These are phyloP conservation scores for Nephrotoma flavescens DNA, from an alignment of 2,888 invertebrate species.

Conservation along the genomic window DNA sequence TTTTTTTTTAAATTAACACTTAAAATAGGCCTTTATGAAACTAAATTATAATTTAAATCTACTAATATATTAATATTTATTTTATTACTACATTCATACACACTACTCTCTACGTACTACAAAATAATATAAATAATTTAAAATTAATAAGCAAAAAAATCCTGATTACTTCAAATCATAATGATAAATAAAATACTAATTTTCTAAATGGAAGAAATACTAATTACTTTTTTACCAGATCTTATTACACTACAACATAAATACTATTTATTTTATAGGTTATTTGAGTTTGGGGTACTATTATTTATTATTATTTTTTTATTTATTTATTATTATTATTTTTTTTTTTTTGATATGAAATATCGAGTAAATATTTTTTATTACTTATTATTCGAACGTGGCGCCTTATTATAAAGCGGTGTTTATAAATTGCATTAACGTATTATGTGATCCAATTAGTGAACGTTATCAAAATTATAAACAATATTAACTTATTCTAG, in stretches of 20 bases:
- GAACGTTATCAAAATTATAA: too few species aligned
- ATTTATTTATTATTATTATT: not conserved
- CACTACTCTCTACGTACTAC: not conserved
- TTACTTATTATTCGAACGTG: not conserved
- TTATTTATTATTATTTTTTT: not conserved
- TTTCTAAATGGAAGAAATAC: not conserved
- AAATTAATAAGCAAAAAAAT: not conserved
- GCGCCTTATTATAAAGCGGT: too few species aligned
- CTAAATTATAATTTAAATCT: not conserved
- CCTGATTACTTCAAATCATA: not conserved
- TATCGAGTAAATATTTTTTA: not conserved
- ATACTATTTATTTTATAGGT: not conserved
- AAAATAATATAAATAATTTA: not conserved
- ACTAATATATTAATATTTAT: not conserved
- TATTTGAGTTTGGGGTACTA: not conserved
- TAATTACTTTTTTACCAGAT: not conserved
- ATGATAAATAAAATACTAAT: not conserved
- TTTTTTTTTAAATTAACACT: not conserved
- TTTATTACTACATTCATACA: not conserved
- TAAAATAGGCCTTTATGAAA: not conserved
- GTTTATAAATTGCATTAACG: too few species aligned
- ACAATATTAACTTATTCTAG: too few species aligned
- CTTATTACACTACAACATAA: not conserved
- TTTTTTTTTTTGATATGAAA: not conserved
- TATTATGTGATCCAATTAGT: too few species aligned